phyloP scores from a whole-genome alignment of 2,113 vertebrate species.

The Vombatus ursinus region DNA sequence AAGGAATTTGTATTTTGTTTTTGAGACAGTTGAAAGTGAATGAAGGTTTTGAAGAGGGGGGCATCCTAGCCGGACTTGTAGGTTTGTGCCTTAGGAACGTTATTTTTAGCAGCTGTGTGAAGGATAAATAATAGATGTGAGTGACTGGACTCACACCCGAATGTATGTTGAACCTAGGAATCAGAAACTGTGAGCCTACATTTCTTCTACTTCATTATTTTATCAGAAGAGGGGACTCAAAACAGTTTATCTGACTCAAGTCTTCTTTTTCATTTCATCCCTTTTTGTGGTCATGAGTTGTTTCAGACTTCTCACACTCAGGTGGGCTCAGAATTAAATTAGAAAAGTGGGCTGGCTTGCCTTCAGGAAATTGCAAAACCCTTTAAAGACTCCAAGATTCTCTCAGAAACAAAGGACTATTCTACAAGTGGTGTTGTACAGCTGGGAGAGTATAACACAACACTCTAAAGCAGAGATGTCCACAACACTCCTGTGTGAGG shows the following conservation, averaged over 20 bases:
- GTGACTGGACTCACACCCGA: not conserved
- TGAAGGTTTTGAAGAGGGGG: not conserved
- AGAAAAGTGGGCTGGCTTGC: not conserved
- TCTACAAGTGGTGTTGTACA: not conserved
- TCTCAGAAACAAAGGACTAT: not conserved
- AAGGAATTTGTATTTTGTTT: not conserved
- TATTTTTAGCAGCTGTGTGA: not conserved
- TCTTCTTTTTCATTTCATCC: not conserved
- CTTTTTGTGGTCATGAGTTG: not conserved
- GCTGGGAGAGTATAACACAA: not conserved
- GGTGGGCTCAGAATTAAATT: not conserved
- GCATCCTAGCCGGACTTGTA: not conserved
- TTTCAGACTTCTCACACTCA: not conserved
- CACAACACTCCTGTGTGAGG: not conserved
- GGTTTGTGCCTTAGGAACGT: not conserved
- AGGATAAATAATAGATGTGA: not conserved
- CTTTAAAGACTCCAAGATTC: not conserved
- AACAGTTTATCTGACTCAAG: not conserved
- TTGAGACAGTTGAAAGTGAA: not conserved
- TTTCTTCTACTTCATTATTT: not conserved
- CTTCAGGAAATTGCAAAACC: not conserved
- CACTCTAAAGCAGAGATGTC: not conserved
- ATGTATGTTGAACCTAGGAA: too few species aligned
- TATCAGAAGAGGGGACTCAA: not conserved
- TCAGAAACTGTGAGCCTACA: not conserved